Percentiles rank a stretch among this genome's conserved stretches.
phyloP scores from a whole-genome alignment of 2,888 invertebrate species.

The Myopa tessellatipennis region DNA sequence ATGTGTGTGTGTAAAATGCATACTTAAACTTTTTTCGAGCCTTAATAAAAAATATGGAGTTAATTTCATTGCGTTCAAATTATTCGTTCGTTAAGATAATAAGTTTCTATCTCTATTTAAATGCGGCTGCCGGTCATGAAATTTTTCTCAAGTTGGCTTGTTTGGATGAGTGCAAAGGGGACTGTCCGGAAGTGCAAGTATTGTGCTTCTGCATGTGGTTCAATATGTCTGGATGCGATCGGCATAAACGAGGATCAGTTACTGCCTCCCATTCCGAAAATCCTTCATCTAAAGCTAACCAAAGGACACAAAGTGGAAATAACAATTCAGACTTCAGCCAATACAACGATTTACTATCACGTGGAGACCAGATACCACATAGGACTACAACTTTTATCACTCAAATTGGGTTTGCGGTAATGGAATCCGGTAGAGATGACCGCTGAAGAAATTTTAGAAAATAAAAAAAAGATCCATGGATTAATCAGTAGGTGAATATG shows the following conservation, averaged over 20 bases:
- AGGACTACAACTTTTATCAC: slow-evolving; percentile 75
- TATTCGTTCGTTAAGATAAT: too few relatives aligned
- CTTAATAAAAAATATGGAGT: too few relatives aligned
- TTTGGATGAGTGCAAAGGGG: slow-evolving; percentile 66
- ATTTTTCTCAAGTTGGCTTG: slow-evolving; percentile 55
- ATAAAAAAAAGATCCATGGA: slow-evolving; percentile 10
- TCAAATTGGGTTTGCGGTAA: slow-evolving; percentile 75
- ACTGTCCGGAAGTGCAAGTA: slow-evolving; percentile 78
- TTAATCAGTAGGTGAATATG: too few relatives aligned
- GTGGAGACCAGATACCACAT: slow-evolving; percentile 79
- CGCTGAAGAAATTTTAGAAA: slow-evolving; percentile 51
- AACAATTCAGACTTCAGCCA: slow-evolving; percentile 61
- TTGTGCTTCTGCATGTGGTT: slow-evolving; percentile 76
- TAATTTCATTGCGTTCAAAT: too few relatives aligned
- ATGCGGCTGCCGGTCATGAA: neutral
- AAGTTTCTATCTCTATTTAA: too few relatives aligned
- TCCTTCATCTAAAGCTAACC: slow-evolving; percentile 70
- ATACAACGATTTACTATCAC: slow-evolving; percentile 59
- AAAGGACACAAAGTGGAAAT: slow-evolving; percentile 72
- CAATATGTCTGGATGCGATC: slow-evolving; percentile 75
- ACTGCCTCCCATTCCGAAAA: slow-evolving; percentile 75
- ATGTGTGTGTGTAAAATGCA: too few relatives aligned
- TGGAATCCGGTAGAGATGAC: slow-evolving; percentile 63
- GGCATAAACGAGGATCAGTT: slow-evolving; percentile 69
- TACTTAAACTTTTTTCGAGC: too few relatives aligned